These are phyloP conservation scores for Drosophila grimshawi DNA, from an alignment of 1,140 invertebrate species.

Conservation along the genomic window DNA sequence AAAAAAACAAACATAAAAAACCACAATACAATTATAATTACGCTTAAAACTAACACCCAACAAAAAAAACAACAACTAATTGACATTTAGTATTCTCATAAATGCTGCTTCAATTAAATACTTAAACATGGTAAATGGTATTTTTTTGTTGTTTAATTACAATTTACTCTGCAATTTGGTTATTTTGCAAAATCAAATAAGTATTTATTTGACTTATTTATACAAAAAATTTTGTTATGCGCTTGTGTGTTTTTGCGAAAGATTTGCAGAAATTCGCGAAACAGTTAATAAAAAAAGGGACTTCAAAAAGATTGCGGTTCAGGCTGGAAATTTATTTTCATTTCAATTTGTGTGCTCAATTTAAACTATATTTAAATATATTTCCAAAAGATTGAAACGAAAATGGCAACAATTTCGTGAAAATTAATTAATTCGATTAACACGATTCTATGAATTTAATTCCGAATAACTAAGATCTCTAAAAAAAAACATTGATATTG, in stretches of 20 bases:
- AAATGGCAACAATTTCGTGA: too few relatives aligned
- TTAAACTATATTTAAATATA: not conserved
- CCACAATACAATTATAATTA: slow-evolving; percentile 30
- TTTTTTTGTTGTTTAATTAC: slow-evolving; percentile 39
- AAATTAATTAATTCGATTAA: too few relatives aligned
- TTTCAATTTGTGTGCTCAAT: not conserved
- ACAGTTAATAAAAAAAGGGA: not conserved
- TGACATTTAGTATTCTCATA: slow-evolving; percentile 42
- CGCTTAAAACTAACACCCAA: slow-evolving; percentile 62
- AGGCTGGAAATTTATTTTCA: not conserved
- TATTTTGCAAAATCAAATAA: slow-evolving; percentile 72
- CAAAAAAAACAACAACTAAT: slow-evolving; percentile 52
- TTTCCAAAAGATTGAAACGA: too few relatives aligned
- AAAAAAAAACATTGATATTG: too few relatives aligned
- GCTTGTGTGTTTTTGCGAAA: slow-evolving; percentile 77
- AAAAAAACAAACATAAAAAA: slow-evolving; percentile 24
- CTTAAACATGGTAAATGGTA: slow-evolving; percentile 62
- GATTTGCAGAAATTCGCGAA: slow-evolving; percentile 54
- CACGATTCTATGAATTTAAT: too few relatives aligned
- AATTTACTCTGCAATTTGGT: slow-evolving; percentile 59
- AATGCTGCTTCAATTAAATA: slow-evolving; percentile 48
- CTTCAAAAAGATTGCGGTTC: not conserved
- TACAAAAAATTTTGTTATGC: slow-evolving; percentile 50
- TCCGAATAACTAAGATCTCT: too few relatives aligned
- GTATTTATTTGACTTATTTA: slow-evolving; percentile 36